These are phyloP conservation scores for Acanthis flammea DNA, from an alignment of 2,797 vertebrate species.

Conservation along the genomic window DNA sequence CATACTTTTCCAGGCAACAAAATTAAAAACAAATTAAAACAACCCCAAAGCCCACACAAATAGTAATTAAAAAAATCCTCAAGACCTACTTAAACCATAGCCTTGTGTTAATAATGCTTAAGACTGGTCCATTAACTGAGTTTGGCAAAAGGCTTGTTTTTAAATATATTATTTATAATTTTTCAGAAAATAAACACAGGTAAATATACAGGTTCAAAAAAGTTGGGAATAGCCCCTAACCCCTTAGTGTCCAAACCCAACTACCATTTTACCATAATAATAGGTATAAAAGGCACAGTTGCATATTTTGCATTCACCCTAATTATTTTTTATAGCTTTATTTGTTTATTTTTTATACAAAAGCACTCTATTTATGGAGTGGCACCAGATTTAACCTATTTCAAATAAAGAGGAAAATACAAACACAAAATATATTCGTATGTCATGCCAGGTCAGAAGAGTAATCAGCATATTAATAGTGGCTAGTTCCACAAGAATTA, in stretches of 20 bases:
- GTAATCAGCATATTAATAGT: constrained; percentile 78
- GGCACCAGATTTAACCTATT: constrained; percentile 87
- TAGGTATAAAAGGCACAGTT: constrained; percentile 99
- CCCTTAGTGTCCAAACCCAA: constrained; percentile 84
- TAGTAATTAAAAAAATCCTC: neutral
- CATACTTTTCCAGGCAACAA: constrained; percentile 27
- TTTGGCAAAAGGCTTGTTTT: constrained; percentile 85
- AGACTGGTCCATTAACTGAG: constrained; percentile 85
- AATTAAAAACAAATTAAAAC: constrained; percentile 36
- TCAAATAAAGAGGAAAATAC: constrained; percentile 77
- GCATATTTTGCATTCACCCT: constrained; percentile 99
- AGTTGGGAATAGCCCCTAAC: constrained; percentile 84
- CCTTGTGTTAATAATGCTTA: constrained; percentile 70
- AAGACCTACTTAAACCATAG: constrained; percentile 46
- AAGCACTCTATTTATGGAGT: constrained; percentile 96
- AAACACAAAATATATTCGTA: constrained; percentile 80
- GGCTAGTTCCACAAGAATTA: constrained; percentile 79
- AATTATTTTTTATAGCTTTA: constrained; percentile 74
- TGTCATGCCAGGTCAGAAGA: constrained; percentile 82
- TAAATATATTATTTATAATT: constrained; percentile 81
- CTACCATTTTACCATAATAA: constrained; percentile 89
- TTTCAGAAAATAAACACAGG: constrained; percentile 82
- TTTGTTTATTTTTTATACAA: constrained; percentile 82
- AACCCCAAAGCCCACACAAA: neutral
- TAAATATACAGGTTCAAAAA: constrained; percentile 83